Evolutionary conservation across 2,888 invertebrate genomes (phyloP).

Genomic region (Acanthosepion pharaonis): DNA sequence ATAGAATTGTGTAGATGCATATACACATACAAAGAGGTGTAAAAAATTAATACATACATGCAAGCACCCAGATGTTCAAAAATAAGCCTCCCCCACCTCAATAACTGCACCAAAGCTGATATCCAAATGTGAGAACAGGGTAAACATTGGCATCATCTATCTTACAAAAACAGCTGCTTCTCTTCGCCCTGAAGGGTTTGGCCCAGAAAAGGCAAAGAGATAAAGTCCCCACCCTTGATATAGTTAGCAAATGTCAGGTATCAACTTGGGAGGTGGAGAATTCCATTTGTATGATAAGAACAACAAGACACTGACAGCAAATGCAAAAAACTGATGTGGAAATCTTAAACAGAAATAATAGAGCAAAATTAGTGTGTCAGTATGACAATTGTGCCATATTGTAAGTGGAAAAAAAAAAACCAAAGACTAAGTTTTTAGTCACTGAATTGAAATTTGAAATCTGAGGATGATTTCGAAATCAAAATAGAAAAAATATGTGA

Average conservation of each 20-base stretch:
- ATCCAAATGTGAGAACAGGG: not conserved
- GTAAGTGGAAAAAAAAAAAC: no score
- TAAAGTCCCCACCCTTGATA: not conserved
- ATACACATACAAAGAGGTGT: not conserved
- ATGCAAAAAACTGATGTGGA: not conserved
- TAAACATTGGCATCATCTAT: not conserved
- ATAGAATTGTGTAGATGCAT: not conserved
- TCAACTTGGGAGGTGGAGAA: not conserved
- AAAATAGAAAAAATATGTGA: no score
- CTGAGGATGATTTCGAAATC: no score
- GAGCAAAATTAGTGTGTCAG: no score
- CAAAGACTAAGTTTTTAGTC: no score
- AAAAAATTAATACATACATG: not conserved
- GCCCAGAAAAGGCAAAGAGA: not conserved
- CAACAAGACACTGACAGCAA: not conserved
- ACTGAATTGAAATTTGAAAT: no score
- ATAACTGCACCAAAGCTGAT: not conserved
- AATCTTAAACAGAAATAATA: not conserved
- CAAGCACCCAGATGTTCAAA: not conserved
- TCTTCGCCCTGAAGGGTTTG: not conserved
- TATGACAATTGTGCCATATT: no score
- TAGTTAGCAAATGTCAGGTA: not conserved
- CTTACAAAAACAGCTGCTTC: not conserved
- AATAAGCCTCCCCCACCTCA: not conserved
- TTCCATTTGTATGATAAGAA: not conserved